Evolutionary conservation across 2,113 vertebrate species (phyloP).

Genomic region (Dissostichus mawsoni): DNA sequence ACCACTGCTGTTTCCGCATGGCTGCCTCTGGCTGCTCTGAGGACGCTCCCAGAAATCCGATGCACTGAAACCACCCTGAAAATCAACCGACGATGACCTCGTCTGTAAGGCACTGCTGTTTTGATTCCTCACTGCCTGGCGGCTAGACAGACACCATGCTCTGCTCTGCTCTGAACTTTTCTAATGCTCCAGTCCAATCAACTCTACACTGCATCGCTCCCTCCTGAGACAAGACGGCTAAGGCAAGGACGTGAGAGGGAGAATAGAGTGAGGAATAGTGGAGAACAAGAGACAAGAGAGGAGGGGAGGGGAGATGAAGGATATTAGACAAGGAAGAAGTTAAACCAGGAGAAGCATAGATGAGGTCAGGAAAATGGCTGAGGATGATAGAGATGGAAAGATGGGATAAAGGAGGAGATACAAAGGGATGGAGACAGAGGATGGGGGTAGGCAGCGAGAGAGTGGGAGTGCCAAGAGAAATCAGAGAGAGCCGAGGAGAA

Average conservation of each 20-base stretch:
- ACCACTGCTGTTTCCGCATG: conserved; percentile 75
- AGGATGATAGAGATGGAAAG: conserved; percentile 56
- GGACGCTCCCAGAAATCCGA: conserved; percentile 75
- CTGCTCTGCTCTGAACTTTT: conserved; percentile 69
- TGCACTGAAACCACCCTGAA: conserved; percentile 75
- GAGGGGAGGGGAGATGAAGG: conserved; percentile 23
- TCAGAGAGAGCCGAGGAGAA: conserved; percentile 42
- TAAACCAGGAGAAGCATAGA: conserved; percentile 43
- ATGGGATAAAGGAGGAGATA: conserved; percentile 54
- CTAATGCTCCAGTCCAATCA: conserved; percentile 76
- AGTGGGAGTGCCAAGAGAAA: conserved; percentile 42
- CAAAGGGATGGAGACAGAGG: conserved; percentile 43
- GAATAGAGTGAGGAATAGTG: conserved; percentile 30
- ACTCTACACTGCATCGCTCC: conserved; percentile 54
- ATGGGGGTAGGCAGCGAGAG: conserved; percentile 24
- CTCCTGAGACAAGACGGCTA: conserved; percentile 64
- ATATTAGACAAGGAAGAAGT: conserved; percentile 35
- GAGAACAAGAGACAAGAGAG: not conserved
- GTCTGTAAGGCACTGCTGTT: conserved; percentile 62
- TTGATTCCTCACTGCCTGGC: conserved; percentile 68
- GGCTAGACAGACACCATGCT: conserved; percentile 60
- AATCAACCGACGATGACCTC: conserved; percentile 69
- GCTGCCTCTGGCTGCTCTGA: conserved; percentile 73
- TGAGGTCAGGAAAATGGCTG: conserved; percentile 48
- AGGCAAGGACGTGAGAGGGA: conserved; percentile 54